Conservation (phyloP, 2,888 invertebrate species). For the Lapara coniferarum region DNA sequence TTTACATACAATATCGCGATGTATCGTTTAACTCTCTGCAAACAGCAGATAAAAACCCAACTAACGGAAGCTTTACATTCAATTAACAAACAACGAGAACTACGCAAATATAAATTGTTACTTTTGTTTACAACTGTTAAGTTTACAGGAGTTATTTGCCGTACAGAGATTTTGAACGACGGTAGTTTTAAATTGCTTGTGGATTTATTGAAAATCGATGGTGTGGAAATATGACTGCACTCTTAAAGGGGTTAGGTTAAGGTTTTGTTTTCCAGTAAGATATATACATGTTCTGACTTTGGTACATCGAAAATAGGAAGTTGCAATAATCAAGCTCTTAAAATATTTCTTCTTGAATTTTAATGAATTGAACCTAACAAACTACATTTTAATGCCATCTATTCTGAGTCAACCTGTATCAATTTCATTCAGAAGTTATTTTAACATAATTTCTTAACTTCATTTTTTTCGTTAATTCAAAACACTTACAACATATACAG, state of each 20-base stretch:
- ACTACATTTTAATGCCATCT: too few species aligned
- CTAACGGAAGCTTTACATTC: conserved; percentile 20
- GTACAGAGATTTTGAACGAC: background rate
- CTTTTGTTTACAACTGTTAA: conserved; percentile 2
- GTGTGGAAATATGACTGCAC: background rate
- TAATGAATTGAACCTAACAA: too few species aligned
- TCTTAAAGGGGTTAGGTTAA: too few species aligned
- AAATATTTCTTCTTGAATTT: too few species aligned
- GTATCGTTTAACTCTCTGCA: conserved; percentile 12
- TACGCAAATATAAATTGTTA: conserved; percentile 22
- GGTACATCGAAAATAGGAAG: too few species aligned
- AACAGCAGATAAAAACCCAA: conserved; percentile 21
- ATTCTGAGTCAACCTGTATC: too few species aligned
- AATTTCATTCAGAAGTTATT: background rate
- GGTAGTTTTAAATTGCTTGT: background rate
- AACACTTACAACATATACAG: background rate
- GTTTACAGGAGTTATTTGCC: conserved; percentile 5
- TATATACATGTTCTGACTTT: too few species aligned
- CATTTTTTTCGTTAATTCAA: background rate
- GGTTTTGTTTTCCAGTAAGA: too few species aligned
- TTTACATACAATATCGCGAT: background rate
- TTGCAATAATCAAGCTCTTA: too few species aligned
- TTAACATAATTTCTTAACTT: background rate
- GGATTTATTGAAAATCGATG: background rate
- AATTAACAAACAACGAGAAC: conserved; percentile 23